Evolutionary conservation across 1,140 invertebrate species (phyloP).

Genomic region (Sinonovacula constricta): DNA sequence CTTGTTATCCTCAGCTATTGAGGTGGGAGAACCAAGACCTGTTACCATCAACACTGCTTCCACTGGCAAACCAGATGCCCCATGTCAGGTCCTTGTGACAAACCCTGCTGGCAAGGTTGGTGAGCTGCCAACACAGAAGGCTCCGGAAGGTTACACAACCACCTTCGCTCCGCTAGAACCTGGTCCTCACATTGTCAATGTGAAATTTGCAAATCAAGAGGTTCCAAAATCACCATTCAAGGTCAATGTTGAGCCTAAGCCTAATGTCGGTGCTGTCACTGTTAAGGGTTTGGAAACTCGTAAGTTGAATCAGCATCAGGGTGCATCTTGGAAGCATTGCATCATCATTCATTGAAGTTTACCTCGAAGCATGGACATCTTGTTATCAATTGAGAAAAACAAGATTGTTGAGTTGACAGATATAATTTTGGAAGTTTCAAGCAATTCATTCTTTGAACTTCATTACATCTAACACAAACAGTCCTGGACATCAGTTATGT

Average conservation of each 20-base stretch:
- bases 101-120: slow-evolving; percentile 78
- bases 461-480: no score
- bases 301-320: slow-evolving; percentile 86
- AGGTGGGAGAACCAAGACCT: slow-evolving; percentile 81
- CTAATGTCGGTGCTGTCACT: slow-evolving; percentile 91
- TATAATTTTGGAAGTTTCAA: no score
- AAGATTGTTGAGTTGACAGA: no score
- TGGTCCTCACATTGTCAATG: slow-evolving; percentile 88
- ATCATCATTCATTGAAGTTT: no score
- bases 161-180: slow-evolving; percentile 89
- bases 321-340: no score
- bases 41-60: slow-evolving; percentile 89
- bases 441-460: no score
- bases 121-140: slow-evolving; percentile 82
- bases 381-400: no score
- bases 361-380: no score
- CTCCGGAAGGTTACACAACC: slow-evolving; percentile 87
- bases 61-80: slow-evolving; percentile 83
- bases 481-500: no score
- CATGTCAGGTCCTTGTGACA: slow-evolving; percentile 81
- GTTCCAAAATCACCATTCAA: slow-evolving; percentile 93
- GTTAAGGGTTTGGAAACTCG: slow-evolving; percentile 92
- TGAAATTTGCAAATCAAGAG: slow-evolving; percentile 88
- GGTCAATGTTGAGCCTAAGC: slow-evolving; percentile 86
- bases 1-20: not conserved